Conservation (phyloP, 2,797 vertebrate genomes). For the Pitangus sulphuratus region DNA sequence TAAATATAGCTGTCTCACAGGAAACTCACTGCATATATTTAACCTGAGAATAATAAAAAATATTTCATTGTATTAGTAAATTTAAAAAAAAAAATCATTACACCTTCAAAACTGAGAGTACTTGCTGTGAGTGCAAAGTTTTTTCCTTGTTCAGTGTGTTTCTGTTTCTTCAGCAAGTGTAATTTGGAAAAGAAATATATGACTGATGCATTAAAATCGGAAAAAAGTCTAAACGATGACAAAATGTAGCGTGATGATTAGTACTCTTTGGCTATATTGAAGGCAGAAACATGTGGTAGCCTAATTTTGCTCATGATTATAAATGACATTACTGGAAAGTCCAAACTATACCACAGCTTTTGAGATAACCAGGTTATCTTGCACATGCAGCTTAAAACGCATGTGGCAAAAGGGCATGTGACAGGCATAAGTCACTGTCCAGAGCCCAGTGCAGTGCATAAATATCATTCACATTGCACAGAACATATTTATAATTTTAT, state of each 20-base stretch:
- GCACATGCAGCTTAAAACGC: not conserved
- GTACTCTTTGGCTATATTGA: not conserved
- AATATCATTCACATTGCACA: fast-evolving
- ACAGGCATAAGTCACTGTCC: not conserved
- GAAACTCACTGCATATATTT: not conserved
- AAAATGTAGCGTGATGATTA: not conserved
- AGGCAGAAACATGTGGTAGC: not conserved
- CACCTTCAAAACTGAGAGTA: not conserved
- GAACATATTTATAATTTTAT: not conserved
- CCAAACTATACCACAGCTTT: not conserved
- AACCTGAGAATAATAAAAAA: not conserved
- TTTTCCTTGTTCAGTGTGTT: not conserved
- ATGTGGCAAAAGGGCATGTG: not conserved
- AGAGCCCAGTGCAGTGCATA: not conserved
- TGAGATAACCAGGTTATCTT: conserved; percentile 44
- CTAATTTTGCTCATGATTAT: conserved; percentile 5
- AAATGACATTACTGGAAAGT: not conserved
- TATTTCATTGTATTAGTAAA: not conserved
- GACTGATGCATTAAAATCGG: not conserved
- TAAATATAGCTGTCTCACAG: not conserved
- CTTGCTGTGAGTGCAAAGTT: not conserved
- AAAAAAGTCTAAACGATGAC: not conserved
- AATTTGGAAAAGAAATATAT: not conserved
- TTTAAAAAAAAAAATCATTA: not conserved
- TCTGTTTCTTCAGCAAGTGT: not conserved